These are phyloP conservation scores for Penelope pileata DNA, from an alignment of 2,113 vertebrate genomes.

Conservation along the genomic window DNA sequence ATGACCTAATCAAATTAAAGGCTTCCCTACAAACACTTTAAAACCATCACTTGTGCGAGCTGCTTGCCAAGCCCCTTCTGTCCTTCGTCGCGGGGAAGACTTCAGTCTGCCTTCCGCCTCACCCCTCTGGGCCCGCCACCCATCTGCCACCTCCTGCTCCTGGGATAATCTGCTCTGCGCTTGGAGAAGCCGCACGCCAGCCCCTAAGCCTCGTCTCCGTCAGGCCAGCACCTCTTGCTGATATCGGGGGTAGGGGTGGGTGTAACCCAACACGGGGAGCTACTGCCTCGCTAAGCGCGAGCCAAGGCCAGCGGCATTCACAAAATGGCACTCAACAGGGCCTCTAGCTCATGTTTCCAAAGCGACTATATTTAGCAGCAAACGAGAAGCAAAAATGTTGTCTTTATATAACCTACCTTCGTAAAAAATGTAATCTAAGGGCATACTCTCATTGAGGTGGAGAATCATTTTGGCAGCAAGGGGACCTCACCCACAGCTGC, in stretches of 20 bases:
- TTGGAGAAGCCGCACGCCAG: background rate
- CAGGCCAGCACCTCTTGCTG: background rate
- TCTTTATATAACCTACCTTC: background rate
- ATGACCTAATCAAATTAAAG: background rate
- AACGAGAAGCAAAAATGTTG: background rate
- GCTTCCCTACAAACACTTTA: background rate
- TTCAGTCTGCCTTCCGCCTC: background rate
- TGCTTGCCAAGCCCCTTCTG: background rate
- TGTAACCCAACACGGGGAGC: background rate
- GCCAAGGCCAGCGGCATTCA: accelerated
- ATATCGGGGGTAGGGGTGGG: background rate
- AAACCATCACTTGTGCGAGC: background rate
- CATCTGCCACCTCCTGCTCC: constrained; percentile 14
- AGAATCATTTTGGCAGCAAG: background rate
- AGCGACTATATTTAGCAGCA: background rate
- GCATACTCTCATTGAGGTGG: background rate
- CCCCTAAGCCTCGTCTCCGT: background rate
- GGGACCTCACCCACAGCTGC: background rate
- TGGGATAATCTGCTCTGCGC: background rate
- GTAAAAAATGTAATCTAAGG: background rate
- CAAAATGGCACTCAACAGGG: background rate
- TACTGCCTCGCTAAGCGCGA: background rate
- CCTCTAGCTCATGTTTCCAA: background rate
- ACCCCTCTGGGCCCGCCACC: background rate
- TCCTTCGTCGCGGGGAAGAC: background rate